Conservation (phyloP, 2,113 vertebrate species). For the Physeter macrocephalus region DNA sequence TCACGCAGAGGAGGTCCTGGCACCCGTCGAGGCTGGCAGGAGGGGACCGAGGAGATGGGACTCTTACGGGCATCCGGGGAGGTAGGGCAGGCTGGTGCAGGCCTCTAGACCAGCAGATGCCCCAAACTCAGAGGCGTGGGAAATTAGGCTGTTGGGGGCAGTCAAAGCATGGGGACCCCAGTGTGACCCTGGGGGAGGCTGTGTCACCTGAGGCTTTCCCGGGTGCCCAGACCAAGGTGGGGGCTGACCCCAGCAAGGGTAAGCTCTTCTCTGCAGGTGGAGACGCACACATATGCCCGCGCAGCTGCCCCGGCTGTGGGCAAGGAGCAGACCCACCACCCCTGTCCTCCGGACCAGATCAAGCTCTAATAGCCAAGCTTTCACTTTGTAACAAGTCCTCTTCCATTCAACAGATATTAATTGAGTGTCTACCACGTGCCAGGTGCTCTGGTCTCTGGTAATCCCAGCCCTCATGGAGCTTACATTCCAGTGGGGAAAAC, state of each 20-base stretch:
- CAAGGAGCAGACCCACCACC: accelerated
- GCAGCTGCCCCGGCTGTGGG: neutral
- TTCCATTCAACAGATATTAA: neutral
- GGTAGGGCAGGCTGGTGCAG: neutral
- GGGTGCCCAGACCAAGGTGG: neutral
- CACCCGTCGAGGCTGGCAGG: neutral
- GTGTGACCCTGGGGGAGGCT: neutral
- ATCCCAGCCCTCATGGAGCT: neutral
- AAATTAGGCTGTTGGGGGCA: neutral
- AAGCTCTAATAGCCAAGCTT: neutral
- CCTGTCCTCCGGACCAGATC: neutral
- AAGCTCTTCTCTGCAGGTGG: neutral
- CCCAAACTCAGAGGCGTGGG: neutral
- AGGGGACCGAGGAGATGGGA: neutral
- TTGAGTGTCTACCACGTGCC: neutral
- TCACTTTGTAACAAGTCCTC: neutral
- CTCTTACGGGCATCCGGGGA: accelerated
- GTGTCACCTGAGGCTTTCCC: neutral
- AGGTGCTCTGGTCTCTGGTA: neutral
- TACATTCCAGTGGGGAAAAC: neutral
- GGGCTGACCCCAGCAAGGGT: neutral
- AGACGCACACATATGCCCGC: accelerated
- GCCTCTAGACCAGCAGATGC: neutral
- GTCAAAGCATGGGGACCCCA: no score
- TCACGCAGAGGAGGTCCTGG: neutral